phyloP scores from a whole-genome alignment of 2,113 vertebrate genomes.

The Argyrosomus japonicus region DNA sequence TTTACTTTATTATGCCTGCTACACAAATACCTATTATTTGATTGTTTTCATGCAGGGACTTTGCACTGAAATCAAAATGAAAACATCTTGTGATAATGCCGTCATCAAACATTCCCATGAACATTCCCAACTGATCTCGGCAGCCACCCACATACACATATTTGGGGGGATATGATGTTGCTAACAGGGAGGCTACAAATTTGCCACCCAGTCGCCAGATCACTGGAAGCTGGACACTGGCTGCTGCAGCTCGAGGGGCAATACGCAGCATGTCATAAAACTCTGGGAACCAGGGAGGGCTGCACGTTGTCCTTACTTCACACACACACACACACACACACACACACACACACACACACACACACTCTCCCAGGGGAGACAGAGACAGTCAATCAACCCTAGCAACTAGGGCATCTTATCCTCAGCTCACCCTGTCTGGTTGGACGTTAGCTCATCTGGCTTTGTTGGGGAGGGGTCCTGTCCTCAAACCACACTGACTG shows the following conservation, averaged over 20 bases:
- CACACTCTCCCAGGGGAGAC: conserved; percentile 36
- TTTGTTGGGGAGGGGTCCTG: conserved; percentile 60
- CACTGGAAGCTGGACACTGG: conserved; percentile 31
- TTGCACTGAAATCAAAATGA: conserved; percentile 6
- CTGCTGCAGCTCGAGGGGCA: conserved; percentile 36
- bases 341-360: conserved; percentile 20
- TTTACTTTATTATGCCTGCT: not conserved
- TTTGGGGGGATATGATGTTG: conserved; percentile 43
- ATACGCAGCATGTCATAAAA: conserved; percentile 57
- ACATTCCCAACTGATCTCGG: not conserved
- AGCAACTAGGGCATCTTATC: conserved; percentile 77
- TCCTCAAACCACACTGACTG: conserved; percentile 44
- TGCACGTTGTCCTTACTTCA: conserved; percentile 49
- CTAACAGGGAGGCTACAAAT: conserved; percentile 58
- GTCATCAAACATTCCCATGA: conserved; percentile 18
- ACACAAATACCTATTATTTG: not conserved
- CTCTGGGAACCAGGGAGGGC: conserved; percentile 57
- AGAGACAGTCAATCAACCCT: conserved; percentile 70
- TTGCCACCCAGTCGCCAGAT: conserved; percentile 65
- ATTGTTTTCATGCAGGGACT: not conserved
- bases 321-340: conserved; percentile 23
- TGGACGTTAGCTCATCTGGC: conserved; percentile 63
- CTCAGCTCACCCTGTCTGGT: conserved; percentile 60
- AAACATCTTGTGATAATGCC: conserved; percentile 1
- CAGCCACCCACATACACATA: conserved; percentile 24